phyloP scores from a whole-genome alignment of 2,888 invertebrate species.

The Eristalis pertinax region DNA sequence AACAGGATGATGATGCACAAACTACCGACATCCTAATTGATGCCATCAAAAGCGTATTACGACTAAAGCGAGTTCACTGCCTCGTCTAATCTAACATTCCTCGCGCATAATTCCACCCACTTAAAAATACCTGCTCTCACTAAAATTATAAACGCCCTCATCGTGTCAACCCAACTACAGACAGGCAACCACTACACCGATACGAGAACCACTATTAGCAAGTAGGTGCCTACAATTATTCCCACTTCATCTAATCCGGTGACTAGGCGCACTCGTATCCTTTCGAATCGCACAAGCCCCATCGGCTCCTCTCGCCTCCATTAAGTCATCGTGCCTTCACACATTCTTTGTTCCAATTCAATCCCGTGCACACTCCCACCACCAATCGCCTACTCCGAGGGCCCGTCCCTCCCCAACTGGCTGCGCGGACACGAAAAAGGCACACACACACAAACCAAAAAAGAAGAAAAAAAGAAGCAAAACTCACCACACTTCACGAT shows the following conservation, averaged over 20 bases:
- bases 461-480: not conserved
- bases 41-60: not conserved
- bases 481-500: conserved; percentile 47
- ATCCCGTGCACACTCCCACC: conserved; percentile 16
- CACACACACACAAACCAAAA: not conserved
- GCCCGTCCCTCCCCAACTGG: conserved; percentile 6
- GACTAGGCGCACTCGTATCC: not conserved
- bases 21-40: not conserved
- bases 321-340: conserved; percentile 7
- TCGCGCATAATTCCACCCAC: not conserved
- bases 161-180: not conserved
- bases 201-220: not conserved
- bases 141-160: not conserved
- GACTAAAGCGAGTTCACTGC: not conserved
- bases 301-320: conserved; percentile 15
- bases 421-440: not conserved
- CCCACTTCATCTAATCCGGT: not conserved
- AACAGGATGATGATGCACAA: not conserved
- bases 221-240: not conserved
- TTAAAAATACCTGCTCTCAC: not conserved
- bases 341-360: conserved; percentile 18
- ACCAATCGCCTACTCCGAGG: conserved; percentile 24
- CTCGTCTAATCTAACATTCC: not conserved
- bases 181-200: not conserved
- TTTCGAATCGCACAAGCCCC: not conserved